phyloP scores from a whole-genome alignment of 2,888 invertebrate species.

The Watsonalla binaria region DNA sequence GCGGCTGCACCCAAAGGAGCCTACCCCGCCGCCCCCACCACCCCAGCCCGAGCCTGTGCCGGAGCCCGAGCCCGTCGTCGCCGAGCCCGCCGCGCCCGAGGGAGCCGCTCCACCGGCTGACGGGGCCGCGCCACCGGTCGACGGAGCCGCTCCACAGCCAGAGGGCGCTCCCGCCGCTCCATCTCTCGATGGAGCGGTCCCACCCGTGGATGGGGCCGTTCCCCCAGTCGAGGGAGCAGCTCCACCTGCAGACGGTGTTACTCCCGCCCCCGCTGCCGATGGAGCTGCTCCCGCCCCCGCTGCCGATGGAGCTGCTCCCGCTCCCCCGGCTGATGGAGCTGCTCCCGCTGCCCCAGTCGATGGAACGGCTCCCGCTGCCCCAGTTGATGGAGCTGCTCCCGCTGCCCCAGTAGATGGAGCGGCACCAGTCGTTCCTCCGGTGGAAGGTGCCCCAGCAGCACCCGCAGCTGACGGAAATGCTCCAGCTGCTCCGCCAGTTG shows the following conservation, averaged over 20 bases:
- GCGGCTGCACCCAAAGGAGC: slow-evolving; percentile 41
- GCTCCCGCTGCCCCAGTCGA: slow-evolving; percentile 28
- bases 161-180: slow-evolving; percentile 23
- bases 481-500: slow-evolving; percentile 29
- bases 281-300: slow-evolving; percentile 38
- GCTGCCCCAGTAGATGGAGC: slow-evolving; percentile 26
- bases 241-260: slow-evolving; percentile 25
- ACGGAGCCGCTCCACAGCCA: slow-evolving; percentile 40
- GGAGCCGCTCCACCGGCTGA: slow-evolving; percentile 11
- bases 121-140: slow-evolving; percentile 25
- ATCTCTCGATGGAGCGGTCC: slow-evolving; percentile 11
- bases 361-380: slow-evolving; percentile 39
- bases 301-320: slow-evolving; percentile 30
- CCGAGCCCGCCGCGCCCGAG: slow-evolving; percentile 11
- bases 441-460: slow-evolving; percentile 34
- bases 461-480: slow-evolving; percentile 38
- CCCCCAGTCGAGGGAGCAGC: slow-evolving; percentile 32
- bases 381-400: slow-evolving; percentile 25
- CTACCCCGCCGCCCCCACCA: slow-evolving; percentile 18
- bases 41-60: slow-evolving; percentile 25
- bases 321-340: slow-evolving; percentile 22
- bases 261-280: slow-evolving; percentile 2
- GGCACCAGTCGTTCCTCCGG: slow-evolving; percentile 32
- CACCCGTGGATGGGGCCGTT: slow-evolving; percentile 32
- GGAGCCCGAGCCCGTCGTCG: slow-evolving; percentile 7